Evolutionary conservation across 2,888 invertebrate genomes (phyloP).

Genomic region (Pollenia labialis): DNA sequence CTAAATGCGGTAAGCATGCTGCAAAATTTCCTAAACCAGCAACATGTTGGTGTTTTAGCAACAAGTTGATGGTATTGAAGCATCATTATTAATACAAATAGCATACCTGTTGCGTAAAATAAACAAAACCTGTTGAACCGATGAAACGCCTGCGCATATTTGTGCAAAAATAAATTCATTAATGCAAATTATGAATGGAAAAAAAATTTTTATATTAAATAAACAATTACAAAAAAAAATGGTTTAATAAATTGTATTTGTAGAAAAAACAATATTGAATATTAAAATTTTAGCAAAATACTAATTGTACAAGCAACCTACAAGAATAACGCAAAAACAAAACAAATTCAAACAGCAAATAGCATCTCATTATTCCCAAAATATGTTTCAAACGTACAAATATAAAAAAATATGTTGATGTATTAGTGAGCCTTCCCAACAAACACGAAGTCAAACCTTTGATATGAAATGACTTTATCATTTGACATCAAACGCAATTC

Average conservation of each 20-base stretch:
- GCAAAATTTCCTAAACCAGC: not conserved
- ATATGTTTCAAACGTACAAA: not conserved
- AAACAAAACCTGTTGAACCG: conserved; percentile 17
- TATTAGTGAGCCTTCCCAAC: conserved; percentile 33
- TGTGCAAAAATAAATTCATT: conserved; percentile 50
- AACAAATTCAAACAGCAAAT: not conserved
- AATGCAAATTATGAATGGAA: conserved; percentile 48
- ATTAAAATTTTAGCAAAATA: conserved; percentile 61
- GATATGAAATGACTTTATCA: no score
- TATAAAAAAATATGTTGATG: conserved; percentile 24
- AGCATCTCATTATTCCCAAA: conserved; percentile 60
- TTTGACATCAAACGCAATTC: no score
- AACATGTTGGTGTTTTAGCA: conserved; percentile 41
- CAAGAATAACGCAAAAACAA: conserved; percentile 9
- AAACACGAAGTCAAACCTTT: no score
- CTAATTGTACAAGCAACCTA: conserved; percentile 52
- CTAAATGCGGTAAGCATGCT: not conserved
- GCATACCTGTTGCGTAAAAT: conserved; percentile 58
- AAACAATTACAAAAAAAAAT: conserved; percentile 32
- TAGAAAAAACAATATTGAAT: conserved; percentile 44
- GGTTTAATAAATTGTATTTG: conserved; percentile 24
- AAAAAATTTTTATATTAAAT: conserved; percentile 9
- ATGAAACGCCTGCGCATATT: conserved; percentile 66
- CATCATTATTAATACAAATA: not conserved
- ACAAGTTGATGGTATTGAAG: conserved; percentile 13